Conservation (phyloP, 2,113 vertebrate genomes). For the Rallus limicola region DNA sequence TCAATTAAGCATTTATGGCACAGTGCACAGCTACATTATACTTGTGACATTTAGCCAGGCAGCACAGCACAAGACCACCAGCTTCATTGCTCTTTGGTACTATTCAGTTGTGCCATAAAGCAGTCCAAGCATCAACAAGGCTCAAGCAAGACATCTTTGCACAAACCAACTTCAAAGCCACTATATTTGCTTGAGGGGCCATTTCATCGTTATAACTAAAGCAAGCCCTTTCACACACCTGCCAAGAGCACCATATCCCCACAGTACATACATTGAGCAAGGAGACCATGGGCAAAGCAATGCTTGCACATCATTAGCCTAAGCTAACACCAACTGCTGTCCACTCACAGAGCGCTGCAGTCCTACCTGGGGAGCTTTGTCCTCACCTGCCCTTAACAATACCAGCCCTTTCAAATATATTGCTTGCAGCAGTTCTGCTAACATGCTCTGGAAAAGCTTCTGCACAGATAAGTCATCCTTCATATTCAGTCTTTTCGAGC, state of each 20-base stretch:
- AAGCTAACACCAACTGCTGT: accelerated
- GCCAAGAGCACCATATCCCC: not conserved
- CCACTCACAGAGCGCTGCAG: not conserved
- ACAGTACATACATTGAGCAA: accelerated
- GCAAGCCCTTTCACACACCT: not conserved
- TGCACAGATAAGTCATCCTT: not conserved
- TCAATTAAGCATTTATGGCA: not conserved
- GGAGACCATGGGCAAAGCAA: accelerated
- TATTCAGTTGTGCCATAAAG: not conserved
- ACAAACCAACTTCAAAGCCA: no score
- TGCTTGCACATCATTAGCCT: no score
- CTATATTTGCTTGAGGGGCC: not conserved
- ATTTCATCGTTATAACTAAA: not conserved
- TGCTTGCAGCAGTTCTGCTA: not conserved
- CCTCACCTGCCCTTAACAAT: not conserved
- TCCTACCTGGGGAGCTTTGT: not conserved
- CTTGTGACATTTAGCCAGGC: not conserved
- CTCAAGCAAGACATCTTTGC: not conserved
- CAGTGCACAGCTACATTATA: not conserved
- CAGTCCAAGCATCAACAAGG: not conserved
- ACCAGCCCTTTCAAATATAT: not conserved
- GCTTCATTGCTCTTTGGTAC: not conserved
- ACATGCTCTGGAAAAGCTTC: not conserved
- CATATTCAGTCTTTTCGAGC: not conserved
- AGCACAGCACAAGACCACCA: no score